These are phyloP conservation scores for Neotoxoptera formosana DNA, from an alignment of 1,140 invertebrate species.

Conservation along the genomic window DNA sequence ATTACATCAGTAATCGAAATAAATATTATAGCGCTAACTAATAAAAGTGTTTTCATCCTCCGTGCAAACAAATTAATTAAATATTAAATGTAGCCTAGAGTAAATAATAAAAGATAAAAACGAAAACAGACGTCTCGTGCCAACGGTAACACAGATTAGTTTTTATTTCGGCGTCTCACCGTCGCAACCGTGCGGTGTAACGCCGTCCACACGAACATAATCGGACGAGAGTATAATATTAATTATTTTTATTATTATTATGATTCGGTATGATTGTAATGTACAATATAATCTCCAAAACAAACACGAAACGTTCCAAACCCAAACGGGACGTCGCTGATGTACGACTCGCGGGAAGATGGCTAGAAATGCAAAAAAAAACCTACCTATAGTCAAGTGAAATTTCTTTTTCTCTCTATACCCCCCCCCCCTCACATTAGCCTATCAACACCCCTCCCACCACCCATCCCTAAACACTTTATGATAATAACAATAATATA, in stretches of 20 bases:
- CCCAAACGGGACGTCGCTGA: not conserved
- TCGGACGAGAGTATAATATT: not conserved
- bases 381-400: not conserved
- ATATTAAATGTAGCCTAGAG: slow-evolving; percentile 31
- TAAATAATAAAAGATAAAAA: slow-evolving; percentile 33
- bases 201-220: slow-evolving; percentile 6
- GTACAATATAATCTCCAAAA: not conserved
- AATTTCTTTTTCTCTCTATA: not conserved
- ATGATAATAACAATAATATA: slow-evolving; percentile 10
- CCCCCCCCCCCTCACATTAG: not conserved
- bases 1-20: not conserved
- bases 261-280: not conserved
- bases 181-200: not conserved
- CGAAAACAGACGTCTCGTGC: slow-evolving; percentile 9
- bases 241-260: not conserved
- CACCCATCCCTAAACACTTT: not conserved
- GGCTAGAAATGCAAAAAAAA: not conserved
- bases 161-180: slow-evolving; percentile 26
- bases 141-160: slow-evolving; percentile 47
- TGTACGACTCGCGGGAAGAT: not conserved
- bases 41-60: slow-evolving; percentile 24
- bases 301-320: not conserved
- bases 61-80: slow-evolving; percentile 34
- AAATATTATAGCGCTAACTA: not conserved
- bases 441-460: not conserved